Conservation (phyloP, 1,140 invertebrate genomes). For the Macrocentrus cingulum region DNA sequence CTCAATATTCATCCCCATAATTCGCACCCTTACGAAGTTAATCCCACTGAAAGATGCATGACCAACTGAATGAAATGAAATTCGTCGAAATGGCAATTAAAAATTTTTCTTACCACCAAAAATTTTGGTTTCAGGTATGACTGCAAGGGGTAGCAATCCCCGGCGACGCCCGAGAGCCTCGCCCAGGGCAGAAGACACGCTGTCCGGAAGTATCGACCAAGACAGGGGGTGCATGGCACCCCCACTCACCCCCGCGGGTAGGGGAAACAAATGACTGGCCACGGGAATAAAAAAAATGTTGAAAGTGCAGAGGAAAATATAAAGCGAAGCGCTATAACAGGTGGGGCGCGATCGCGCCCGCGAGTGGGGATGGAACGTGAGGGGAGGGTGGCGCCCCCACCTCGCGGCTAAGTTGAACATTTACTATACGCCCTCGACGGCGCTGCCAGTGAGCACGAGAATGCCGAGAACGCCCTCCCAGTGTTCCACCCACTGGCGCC, state of each 20-base stretch:
- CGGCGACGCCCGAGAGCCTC: too few relatives aligned
- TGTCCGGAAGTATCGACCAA: not conserved
- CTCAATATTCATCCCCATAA: too few relatives aligned
- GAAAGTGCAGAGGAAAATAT: not conserved
- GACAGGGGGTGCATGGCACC: not conserved
- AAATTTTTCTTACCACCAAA: too few relatives aligned
- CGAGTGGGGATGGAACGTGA: slow-evolving; percentile 2
- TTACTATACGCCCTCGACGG: slow-evolving; percentile 53
- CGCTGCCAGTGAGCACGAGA: slow-evolving; percentile 50
- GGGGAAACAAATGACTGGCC: not conserved
- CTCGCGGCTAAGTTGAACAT: slow-evolving; percentile 39
- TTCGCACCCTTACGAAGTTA: too few relatives aligned
- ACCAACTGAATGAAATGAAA: too few relatives aligned
- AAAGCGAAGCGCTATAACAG: not conserved
- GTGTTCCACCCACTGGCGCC: slow-evolving; percentile 36
- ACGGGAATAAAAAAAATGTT: not conserved
- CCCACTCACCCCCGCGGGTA: too few relatives aligned
- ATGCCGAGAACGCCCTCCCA: slow-evolving; percentile 54
- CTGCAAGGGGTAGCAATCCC: too few relatives aligned
- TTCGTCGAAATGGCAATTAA: too few relatives aligned
- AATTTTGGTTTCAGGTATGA: too few relatives aligned
- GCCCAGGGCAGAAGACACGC: not conserved
- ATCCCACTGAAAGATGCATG: too few relatives aligned
- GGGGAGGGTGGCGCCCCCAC: slow-evolving; percentile 27
- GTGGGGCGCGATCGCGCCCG: not conserved